phyloP scores from a whole-genome alignment of 2,888 invertebrate genomes.

The Poecilus cupreus region DNA sequence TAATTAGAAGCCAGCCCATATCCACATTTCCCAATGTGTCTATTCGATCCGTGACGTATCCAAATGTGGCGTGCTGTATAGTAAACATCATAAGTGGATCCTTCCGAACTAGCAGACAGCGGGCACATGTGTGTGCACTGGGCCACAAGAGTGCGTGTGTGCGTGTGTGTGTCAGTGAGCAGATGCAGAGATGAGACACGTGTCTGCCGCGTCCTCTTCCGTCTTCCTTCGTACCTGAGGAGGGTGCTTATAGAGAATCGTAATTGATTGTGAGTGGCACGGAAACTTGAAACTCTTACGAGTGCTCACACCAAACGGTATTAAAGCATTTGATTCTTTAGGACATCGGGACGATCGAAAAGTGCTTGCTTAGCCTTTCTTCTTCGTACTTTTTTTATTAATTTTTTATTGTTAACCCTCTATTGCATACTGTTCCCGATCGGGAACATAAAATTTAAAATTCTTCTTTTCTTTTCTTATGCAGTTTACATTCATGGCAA shows the following conservation, averaged over 20 bases:
- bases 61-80: slow-evolving; percentile 35
- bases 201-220: slow-evolving; percentile 17
- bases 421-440: too few species aligned
- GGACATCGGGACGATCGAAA: too few species aligned
- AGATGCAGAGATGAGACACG: slow-evolving; percentile 45
- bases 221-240: slow-evolving; percentile 6
- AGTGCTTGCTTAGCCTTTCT: too few species aligned
- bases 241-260: background rate
- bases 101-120: slow-evolving; percentile 16
- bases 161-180: background rate
- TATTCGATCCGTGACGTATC: background rate
- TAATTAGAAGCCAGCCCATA: background rate
- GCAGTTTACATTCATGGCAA: too few species aligned
- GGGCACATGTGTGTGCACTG: slow-evolving; percentile 15
- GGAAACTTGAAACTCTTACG: too few species aligned
- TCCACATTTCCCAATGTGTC: background rate
- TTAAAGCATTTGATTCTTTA: too few species aligned
- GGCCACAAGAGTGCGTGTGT: background rate
- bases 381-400: too few species aligned
- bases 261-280: too few species aligned
- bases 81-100: slow-evolving; percentile 52
- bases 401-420: too few species aligned
- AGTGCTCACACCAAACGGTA: too few species aligned
- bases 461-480: too few species aligned
- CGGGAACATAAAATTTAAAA: too few species aligned